Percentiles rank a stretch among this genome's conserved stretches.
These are phyloP conservation scores for Drosophila albomicans DNA, from an alignment of 1,140 invertebrate genomes.

Conservation along the genomic window DNA sequence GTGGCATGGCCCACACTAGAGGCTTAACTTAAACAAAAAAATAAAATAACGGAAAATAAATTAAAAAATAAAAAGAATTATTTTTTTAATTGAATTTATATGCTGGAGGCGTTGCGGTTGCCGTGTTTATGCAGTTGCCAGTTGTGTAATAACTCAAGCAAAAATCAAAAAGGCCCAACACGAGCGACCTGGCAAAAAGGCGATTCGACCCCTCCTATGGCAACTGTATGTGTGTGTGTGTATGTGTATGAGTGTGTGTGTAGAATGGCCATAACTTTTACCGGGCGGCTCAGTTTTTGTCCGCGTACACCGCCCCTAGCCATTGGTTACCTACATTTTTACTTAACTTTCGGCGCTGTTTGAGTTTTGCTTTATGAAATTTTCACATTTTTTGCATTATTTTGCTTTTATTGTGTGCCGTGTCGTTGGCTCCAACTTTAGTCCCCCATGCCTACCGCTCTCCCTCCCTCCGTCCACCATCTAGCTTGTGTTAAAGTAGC, in stretches of 20 bases:
- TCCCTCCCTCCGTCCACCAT: not conserved
- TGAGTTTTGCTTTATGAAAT: conserved; percentile 71
- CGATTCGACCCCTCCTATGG: conserved; percentile 3
- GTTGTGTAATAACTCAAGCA: conserved; percentile 68
- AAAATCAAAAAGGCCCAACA: conserved; percentile 56
- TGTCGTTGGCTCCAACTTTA: conserved; percentile 1
- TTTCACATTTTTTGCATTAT: conserved; percentile 62
- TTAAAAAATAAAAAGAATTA: conserved; percentile 11
- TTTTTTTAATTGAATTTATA: conserved; percentile 65
- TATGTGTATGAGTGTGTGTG: not conserved
- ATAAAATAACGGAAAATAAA: conserved; percentile 13
- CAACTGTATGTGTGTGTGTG: not conserved
- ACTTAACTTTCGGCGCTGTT: conserved; percentile 64
- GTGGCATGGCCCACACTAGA: not conserved
- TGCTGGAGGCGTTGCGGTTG: conserved; percentile 50
- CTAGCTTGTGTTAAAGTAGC: conserved; percentile 57
- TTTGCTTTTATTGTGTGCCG: conserved; percentile 43
- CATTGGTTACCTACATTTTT: conserved; percentile 69
- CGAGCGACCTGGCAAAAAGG: conserved; percentile 15
- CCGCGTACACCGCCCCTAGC: conserved; percentile 34
- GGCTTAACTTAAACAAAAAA: conserved; percentile 15
- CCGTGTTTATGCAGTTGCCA: conserved; percentile 60
- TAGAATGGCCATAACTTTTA: conserved; percentile 47
- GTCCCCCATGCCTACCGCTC: not conserved
- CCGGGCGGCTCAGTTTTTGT: conserved; percentile 40